Percentiles rank a stretch among this genome's conserved stretches.
Evolutionary conservation across 2,888 invertebrate species (phyloP).

Genomic region (Parapristionchus giblindavisi): DNA sequence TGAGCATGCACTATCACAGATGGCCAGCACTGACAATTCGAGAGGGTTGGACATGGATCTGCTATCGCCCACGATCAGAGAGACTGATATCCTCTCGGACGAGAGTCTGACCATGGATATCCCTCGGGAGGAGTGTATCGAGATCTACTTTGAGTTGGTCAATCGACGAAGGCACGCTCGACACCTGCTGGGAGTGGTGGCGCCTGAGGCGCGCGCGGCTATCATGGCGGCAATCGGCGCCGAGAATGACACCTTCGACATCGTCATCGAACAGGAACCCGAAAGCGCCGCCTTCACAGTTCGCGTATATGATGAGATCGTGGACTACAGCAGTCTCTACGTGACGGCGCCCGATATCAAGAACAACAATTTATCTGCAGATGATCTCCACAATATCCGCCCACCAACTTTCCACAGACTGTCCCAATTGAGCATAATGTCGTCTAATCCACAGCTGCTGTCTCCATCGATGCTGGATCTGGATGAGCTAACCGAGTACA

Average conservation of each 20-base stretch:
- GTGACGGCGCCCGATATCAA: slow-evolving; percentile 5
- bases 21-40: slow-evolving; percentile 46
- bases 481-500: slow-evolving; percentile 25
- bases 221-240: slow-evolving; percentile 47
- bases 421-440: slow-evolving; percentile 23
- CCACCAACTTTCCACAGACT: slow-evolving; percentile 25
- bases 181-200: slow-evolving; percentile 47
- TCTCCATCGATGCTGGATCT: slow-evolving; percentile 31
- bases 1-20: slow-evolving; percentile 53
- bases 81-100: slow-evolving; percentile 62
- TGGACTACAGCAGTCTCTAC: slow-evolving; percentile 52
- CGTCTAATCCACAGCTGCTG: slow-evolving; percentile 21
- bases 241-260: slow-evolving; percentile 52
- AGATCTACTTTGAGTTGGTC: slow-evolving; percentile 38
- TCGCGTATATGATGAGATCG: slow-evolving; percentile 52
- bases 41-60: slow-evolving; percentile 28
- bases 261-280: slow-evolving; percentile 56
- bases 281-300: slow-evolving; percentile 50
- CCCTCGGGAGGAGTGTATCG: slow-evolving; percentile 35
- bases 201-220: slow-evolving; percentile 40
- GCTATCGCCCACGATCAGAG: slow-evolving; percentile 45
- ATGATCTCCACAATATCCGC: neutral
- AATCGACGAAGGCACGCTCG: slow-evolving; percentile 42
- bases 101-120: slow-evolving; percentile 43
- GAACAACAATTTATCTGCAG: neutral